A percentile compares a stretch with the other conserved stretches of the same genome.
These are phyloP conservation scores for Drosophila greeni DNA, from an alignment of 2,888 invertebrate genomes.

Conservation along the genomic window DNA sequence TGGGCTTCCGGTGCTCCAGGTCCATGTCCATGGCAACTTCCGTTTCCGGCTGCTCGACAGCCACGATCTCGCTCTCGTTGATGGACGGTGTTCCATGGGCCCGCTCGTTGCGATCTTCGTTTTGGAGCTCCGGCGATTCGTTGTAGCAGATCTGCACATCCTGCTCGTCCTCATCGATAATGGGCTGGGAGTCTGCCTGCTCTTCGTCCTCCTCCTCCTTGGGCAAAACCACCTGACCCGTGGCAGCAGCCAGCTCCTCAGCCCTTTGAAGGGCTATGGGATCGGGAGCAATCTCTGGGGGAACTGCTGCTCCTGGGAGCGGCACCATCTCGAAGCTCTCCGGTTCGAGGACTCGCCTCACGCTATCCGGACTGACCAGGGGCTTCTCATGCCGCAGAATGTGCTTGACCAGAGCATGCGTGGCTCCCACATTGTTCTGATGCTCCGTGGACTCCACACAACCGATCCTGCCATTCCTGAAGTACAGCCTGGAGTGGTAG, in stretches of 20 bases:
- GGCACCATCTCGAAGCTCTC: conserved; percentile 59
- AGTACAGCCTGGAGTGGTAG: conserved; percentile 77
- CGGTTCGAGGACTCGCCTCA: conserved; percentile 72
- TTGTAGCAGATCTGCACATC: conserved; percentile 77
- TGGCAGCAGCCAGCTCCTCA: conserved; percentile 54
- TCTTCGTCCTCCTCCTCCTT: conserved; percentile 56
- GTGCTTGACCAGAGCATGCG: conserved; percentile 78
- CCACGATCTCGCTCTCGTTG: conserved; percentile 71
- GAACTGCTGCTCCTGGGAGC: conserved; percentile 63
- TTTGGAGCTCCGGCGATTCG: conserved; percentile 75
- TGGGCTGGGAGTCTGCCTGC: conserved; percentile 11
- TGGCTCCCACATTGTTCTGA: conserved; percentile 77
- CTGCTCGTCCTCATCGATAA: conserved; percentile 70
- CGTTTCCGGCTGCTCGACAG: conserved; percentile 48
- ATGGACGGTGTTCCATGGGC: conserved; percentile 59
- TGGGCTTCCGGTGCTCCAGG: conserved; percentile 61
- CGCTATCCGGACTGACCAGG: conserved; percentile 77
- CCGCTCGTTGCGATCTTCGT: conserved; percentile 75
- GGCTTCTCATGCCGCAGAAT: conserved; percentile 78
- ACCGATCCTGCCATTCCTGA: conserved; percentile 78
- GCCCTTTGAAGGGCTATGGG: conserved; percentile 57
- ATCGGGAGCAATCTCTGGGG: conserved; percentile 38
- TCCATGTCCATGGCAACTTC: conserved; percentile 44
- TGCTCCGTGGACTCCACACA: conserved; percentile 77
- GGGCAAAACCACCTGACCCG: conserved; percentile 55